A percentile compares a stretch with the other conserved stretches of the same genome.
phyloP scores from a whole-genome alignment of 1,140 invertebrate genomes.

The Akabosia matsudoensis region DNA sequence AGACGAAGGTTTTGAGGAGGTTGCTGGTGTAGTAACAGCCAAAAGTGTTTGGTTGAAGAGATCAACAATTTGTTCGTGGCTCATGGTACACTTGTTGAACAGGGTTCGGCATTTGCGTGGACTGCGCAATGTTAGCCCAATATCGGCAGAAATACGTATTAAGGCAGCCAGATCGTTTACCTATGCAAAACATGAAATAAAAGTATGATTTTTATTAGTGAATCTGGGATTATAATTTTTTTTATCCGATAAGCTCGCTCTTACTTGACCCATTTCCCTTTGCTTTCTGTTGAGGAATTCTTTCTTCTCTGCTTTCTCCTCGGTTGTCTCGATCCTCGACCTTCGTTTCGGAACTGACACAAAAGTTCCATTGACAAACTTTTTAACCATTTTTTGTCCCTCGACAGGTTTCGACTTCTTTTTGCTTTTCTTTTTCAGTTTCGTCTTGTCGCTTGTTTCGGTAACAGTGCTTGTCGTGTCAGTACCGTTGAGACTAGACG shows the following conservation, averaged over 20 bases:
- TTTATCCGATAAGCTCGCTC: not conserved
- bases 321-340: not conserved
- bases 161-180: slow-evolving; percentile 8
- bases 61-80: not conserved
- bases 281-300: not conserved
- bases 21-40: not conserved
- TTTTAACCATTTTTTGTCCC: slow-evolving; percentile 2
- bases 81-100: slow-evolving; percentile 18
- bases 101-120: slow-evolving; percentile 11
- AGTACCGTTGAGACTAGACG: not conserved
- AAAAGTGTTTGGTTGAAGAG: slow-evolving; percentile 16
- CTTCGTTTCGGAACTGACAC: not conserved
- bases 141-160: slow-evolving; percentile 7
- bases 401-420: not conserved
- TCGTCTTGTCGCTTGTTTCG: not conserved
- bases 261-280: not conserved
- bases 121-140: not conserved
- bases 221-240: not conserved
- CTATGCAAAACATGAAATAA: not conserved
- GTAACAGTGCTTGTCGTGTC: not conserved
- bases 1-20: too few species aligned
- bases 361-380: slow-evolving; percentile 9
- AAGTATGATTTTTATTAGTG: not conserved
- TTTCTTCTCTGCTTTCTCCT: not conserved
- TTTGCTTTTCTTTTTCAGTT: slow-evolving; percentile 28